phyloP scores from a whole-genome alignment of 1,140 invertebrate genomes.

The Drosophila obscura region DNA sequence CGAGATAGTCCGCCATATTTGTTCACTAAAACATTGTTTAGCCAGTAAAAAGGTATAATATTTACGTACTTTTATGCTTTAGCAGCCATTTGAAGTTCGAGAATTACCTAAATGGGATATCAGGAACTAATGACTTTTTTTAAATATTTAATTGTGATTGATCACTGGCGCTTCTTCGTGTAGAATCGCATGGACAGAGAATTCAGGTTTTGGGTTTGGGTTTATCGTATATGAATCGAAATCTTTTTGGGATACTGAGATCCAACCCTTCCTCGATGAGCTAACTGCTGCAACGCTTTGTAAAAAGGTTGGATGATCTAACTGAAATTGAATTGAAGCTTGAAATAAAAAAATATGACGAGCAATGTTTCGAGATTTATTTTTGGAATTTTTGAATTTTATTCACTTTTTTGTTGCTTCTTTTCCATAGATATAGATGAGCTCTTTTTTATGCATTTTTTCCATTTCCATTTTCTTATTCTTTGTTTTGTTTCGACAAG shows the following conservation, averaged over 20 bases:
- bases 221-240: constrained; percentile 6
- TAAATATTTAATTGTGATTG: no score
- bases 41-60: no score
- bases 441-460: constrained; percentile 52
- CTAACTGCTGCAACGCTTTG: constrained; percentile 19
- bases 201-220: constrained; percentile 5
- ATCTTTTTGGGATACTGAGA: constrained; percentile 14
- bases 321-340: constrained; percentile 73
- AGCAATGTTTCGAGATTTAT: constrained; percentile 74
- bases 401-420: constrained; percentile 63
- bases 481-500: constrained; percentile 48
- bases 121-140: no score
- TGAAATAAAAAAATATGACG: constrained; percentile 74
- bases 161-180: constrained; percentile 31
- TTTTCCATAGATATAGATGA: constrained; percentile 48
- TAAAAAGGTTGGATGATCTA: constrained; percentile 38
- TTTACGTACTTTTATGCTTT: no score
- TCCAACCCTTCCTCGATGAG: constrained; percentile 49
- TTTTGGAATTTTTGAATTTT: constrained; percentile 56
- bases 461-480: constrained; percentile 18
- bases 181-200: constrained; percentile 3
- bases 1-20: no score
- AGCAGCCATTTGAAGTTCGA: no score
- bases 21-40: no score
- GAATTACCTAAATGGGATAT: no score